These are phyloP conservation scores for Elephas maximus DNA, from an alignment of 2,113 vertebrate genomes.

Conservation along the genomic window DNA sequence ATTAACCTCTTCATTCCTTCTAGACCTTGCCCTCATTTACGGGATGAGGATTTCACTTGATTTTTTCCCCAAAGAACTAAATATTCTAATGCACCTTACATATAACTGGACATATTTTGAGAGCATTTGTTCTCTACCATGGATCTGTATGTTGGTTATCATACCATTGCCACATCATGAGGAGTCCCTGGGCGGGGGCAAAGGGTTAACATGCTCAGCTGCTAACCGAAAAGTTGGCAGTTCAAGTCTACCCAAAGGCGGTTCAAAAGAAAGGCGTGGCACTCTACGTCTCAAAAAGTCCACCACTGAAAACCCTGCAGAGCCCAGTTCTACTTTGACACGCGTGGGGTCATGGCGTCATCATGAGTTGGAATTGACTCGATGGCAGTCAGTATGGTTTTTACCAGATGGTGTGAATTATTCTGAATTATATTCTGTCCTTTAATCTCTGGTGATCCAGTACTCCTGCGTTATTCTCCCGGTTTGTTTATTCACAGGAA, in stretches of 20 bases:
- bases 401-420: neutral
- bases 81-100: neutral
- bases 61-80: neutral
- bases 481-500: constrained; percentile 59
- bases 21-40: neutral
- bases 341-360: no score
- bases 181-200: no score
- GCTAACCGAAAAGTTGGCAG: no score
- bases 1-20: neutral
- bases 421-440: neutral
- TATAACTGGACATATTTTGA: neutral
- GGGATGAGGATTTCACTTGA: neutral
- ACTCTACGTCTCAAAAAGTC: no score
- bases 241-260: no score
- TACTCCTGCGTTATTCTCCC: neutral
- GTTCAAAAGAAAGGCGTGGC: no score
- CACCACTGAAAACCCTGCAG: no score
- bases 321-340: no score
- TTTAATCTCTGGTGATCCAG: neutral
- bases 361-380: neutral
- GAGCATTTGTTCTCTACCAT: neutral
- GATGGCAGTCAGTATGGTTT: neutral
- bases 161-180: neutral
- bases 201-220: no score
- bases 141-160: neutral